These are phyloP conservation scores for Columba janthina DNA, from an alignment of 2,113 vertebrate genomes.

Conservation along the genomic window DNA sequence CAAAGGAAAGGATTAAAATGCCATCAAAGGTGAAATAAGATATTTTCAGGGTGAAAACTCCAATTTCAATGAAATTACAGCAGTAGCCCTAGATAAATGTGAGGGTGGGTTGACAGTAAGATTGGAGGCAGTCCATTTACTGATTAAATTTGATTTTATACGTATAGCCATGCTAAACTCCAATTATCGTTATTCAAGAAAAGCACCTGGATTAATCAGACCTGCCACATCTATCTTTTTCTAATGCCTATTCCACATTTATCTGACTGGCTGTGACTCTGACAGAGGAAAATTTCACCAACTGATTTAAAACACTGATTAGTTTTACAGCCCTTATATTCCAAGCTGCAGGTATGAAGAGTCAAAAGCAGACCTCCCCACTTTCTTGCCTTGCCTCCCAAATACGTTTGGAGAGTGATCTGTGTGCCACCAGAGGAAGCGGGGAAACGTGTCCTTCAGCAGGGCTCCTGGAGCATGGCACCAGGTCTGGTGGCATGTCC, in stretches of 20 bases:
- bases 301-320: slow-evolving; percentile 20
- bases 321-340: background rate
- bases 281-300: slow-evolving; percentile 20
- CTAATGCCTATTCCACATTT: slow-evolving; percentile 43
- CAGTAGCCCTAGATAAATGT: slow-evolving; percentile 66
- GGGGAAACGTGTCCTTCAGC: background rate
- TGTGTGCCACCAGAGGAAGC: background rate
- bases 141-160: slow-evolving; percentile 74
- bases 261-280: background rate
- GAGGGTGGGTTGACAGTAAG: slow-evolving; percentile 62
- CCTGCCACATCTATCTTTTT: slow-evolving; percentile 68
- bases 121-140: slow-evolving; percentile 69
- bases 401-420: background rate
- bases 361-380: background rate
- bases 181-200: slow-evolving; percentile 70
- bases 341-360: background rate
- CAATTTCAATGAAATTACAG: slow-evolving; percentile 64
- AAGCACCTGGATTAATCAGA: slow-evolving; percentile 64
- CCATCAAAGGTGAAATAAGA: slow-evolving; percentile 51
- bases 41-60: slow-evolving; percentile 55
- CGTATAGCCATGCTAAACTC: slow-evolving; percentile 34
- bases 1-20: slow-evolving; percentile 33
- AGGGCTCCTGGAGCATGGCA: background rate
- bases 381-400: background rate
- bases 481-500: background rate